Evolutionary conservation across 1,140 invertebrate genomes (phyloP).

Genomic region (Calephelis virginiensis): DNA sequence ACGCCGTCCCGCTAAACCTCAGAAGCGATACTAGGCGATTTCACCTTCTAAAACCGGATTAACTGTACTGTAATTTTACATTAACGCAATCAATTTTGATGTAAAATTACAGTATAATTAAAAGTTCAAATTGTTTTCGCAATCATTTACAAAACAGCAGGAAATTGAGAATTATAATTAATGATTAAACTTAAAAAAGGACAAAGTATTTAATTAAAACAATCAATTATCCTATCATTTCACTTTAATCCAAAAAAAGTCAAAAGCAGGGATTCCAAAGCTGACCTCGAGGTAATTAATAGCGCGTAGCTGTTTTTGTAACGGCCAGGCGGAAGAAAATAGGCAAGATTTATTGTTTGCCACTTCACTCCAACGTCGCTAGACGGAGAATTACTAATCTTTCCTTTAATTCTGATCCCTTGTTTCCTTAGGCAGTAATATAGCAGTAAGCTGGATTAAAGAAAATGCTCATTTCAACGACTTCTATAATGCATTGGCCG

Average conservation of each 20-base stretch:
- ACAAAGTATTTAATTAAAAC: conserved; percentile 18
- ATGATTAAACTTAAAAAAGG: conserved; percentile 4
- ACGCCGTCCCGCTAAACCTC: too few relatives aligned
- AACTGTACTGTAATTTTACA: too few relatives aligned
- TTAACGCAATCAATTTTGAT: too few relatives aligned
- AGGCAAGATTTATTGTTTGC: conserved; percentile 65
- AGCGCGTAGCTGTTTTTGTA: conserved; percentile 62
- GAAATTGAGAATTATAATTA: conserved; percentile 1
- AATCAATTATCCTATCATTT: conserved; percentile 56
- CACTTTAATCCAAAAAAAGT: conserved; percentile 52
- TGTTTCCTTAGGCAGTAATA: conserved; percentile 39
- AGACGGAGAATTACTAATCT: conserved; percentile 53
- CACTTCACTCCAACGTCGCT: conserved; percentile 53
- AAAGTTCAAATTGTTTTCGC: too few relatives aligned
- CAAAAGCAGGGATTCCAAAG: conserved; percentile 55
- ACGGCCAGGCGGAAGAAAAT: conserved; percentile 55
- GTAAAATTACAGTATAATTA: too few relatives aligned
- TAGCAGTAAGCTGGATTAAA: conserved; percentile 43
- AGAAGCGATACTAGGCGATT: too few relatives aligned
- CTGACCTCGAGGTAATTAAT: conserved; percentile 64
- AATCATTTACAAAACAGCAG: too few relatives aligned
- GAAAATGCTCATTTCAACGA: conserved; percentile 42
- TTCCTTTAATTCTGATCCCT: conserved; percentile 60
- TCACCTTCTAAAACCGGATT: too few relatives aligned
- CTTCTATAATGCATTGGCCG: conserved; percentile 34